A percentile compares a stretch with the other conserved stretches of the same genome.
phyloP scores from a whole-genome alignment of 2,113 vertebrate species.

The Phaethornis superciliosus region DNA sequence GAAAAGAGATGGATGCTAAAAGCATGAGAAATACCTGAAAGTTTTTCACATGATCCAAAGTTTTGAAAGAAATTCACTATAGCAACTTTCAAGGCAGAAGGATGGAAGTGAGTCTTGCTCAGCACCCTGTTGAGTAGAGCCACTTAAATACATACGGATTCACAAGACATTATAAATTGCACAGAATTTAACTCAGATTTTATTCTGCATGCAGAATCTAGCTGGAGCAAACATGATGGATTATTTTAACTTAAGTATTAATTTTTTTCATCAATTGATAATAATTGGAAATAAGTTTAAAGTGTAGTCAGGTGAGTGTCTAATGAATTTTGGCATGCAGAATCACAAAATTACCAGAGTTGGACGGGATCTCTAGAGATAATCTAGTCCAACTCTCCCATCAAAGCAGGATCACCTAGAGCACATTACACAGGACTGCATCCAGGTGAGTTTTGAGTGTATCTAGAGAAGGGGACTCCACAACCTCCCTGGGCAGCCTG shows the following conservation, averaged over 20 bases:
- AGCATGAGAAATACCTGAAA: background rate
- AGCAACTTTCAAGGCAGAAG: background rate
- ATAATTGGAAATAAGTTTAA: background rate
- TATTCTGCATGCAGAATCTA: background rate
- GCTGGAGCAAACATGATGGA: background rate
- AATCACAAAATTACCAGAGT: too few species aligned
- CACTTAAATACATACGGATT: background rate
- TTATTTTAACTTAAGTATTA: background rate
- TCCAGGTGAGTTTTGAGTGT: too few species aligned
- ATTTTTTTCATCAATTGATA: background rate
- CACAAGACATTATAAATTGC: background rate
- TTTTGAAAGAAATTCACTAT: background rate
- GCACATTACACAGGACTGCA: too few species aligned
- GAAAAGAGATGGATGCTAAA: background rate
- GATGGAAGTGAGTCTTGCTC: background rate
- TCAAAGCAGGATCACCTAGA: too few species aligned
- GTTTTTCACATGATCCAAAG: accelerated
- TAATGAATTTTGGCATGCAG: background rate
- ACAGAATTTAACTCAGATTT: background rate
- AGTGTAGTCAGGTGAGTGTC: background rate
- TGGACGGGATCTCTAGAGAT: too few species aligned
- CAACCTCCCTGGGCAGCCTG: too few species aligned
- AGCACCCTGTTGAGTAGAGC: background rate
- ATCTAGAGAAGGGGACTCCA: too few species aligned
- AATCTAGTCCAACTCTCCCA: too few species aligned